Percentiles rank a stretch among this genome's conserved stretches.
phyloP scores from a whole-genome alignment of 2,797 vertebrate species.

The Protonibea diacanthus region DNA sequence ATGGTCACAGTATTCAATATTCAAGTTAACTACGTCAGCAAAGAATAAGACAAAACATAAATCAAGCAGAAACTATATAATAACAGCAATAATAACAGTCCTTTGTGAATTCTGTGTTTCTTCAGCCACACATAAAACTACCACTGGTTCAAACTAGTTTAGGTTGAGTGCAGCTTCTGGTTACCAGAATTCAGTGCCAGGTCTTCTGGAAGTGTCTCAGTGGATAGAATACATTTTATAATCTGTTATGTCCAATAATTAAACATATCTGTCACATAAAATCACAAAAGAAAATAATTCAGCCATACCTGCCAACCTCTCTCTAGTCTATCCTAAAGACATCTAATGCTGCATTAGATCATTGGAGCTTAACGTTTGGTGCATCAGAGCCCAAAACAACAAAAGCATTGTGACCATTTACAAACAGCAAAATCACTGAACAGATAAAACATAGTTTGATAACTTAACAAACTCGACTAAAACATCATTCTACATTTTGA shows the following conservation, averaged over 20 bases:
- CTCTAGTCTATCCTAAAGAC: neutral
- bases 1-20: conserved; percentile 58
- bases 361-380: neutral
- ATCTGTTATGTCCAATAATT: neutral
- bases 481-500: conserved; percentile 25
- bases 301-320: too few relatives aligned
- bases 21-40: conserved; percentile 39
- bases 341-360: neutral
- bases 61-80: conserved; percentile 15
- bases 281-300: too few relatives aligned
- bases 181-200: neutral
- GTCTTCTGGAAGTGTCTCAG: neutral
- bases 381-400: conserved; percentile 5
- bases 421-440: conserved; percentile 23
- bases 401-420: conserved; percentile 17
- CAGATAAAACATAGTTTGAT: neutral
- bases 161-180: neutral
- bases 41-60: conserved; percentile 21
- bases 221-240: neutral
- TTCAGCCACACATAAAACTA: conserved; percentile 17
- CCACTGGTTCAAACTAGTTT: neutral
- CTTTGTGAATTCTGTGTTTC: conserved; percentile 29
- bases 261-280: neutral
- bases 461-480: conserved; percentile 24
- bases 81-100: conserved; percentile 61